Evolutionary conservation across 2,888 invertebrate genomes (phyloP).

Genomic region (Ophraella communa): DNA sequence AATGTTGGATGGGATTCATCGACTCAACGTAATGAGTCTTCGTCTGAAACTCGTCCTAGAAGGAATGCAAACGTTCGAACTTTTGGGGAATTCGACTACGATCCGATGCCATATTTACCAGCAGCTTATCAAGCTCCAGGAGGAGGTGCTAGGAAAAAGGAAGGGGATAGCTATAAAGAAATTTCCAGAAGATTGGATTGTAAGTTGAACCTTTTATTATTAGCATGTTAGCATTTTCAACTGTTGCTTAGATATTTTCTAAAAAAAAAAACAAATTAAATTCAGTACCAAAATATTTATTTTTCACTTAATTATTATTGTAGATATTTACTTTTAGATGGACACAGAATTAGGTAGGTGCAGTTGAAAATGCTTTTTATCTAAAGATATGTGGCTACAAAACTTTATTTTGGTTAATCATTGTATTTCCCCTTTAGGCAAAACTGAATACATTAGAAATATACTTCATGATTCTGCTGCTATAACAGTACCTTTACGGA

Average conservation of each 20-base stretch:
- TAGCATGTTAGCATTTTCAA: background rate
- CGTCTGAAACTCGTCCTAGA: conserved; percentile 31
- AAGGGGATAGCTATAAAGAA: conserved; percentile 57
- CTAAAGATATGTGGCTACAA: no score
- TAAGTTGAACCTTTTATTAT: conserved; percentile 41
- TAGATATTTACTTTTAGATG: no score
- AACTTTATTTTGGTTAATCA: background rate
- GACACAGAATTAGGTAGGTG: no score
- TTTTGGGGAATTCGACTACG: conserved; percentile 44
- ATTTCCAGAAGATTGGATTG: conserved; percentile 57
- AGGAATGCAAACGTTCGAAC: conserved; percentile 43
- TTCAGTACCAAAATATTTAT: no score
- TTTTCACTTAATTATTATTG: no score
- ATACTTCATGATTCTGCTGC: conserved; percentile 58
- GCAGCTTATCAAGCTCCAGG: conserved; percentile 41
- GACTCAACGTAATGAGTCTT: conserved; percentile 18
- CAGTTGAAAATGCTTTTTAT: no score
- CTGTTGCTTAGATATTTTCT: background rate
- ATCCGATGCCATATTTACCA: conserved; percentile 49
- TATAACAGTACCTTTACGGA: conserved; percentile 57
- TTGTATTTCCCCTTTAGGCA: conserved; percentile 47
- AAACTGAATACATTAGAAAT: conserved; percentile 59
- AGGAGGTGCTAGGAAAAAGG: conserved; percentile 54
- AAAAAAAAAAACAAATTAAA: no score
- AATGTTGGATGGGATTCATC: conserved; percentile 26